These are phyloP conservation scores for Poeciliopsis prolifica DNA, from an alignment of 2,113 vertebrate genomes.

Conservation along the genomic window DNA sequence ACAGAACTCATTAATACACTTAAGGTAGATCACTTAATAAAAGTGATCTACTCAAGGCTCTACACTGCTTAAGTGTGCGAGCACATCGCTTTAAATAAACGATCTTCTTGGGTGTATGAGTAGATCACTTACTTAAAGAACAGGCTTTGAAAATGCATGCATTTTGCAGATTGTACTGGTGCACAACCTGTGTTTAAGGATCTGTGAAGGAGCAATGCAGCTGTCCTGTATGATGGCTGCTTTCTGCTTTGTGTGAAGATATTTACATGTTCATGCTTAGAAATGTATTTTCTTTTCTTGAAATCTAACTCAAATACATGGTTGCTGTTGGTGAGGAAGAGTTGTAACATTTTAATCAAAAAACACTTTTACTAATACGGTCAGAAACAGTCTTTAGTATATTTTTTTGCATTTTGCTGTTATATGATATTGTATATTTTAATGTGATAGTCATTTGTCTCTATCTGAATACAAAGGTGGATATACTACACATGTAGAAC, in stretches of 20 bases:
- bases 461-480: background rate
- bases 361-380: conserved; percentile 6
- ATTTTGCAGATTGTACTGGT: background rate
- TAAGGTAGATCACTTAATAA: conserved; percentile 7
- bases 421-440: background rate
- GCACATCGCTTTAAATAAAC: too few species aligned
- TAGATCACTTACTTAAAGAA: conserved; percentile 13
- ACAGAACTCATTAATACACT: conserved; percentile 9
- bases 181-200: conserved; percentile 18
- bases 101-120: too few species aligned
- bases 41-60: background rate
- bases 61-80: too few species aligned
- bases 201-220: conserved; percentile 8
- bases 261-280: background rate
- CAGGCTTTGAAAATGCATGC: background rate
- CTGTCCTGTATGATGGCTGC: background rate
- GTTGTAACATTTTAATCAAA: background rate
- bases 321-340: background rate
- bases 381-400: conserved; percentile 3
- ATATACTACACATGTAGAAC: background rate
- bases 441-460: background rate
- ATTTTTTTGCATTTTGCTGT: background rate
- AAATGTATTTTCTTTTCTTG: background rate
- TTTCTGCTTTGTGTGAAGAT: background rate
- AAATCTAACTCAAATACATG: background rate